Base-by-base conservation (phyloP, 2,888 invertebrate species). In the Drosophila nr. fundita region DNA sequence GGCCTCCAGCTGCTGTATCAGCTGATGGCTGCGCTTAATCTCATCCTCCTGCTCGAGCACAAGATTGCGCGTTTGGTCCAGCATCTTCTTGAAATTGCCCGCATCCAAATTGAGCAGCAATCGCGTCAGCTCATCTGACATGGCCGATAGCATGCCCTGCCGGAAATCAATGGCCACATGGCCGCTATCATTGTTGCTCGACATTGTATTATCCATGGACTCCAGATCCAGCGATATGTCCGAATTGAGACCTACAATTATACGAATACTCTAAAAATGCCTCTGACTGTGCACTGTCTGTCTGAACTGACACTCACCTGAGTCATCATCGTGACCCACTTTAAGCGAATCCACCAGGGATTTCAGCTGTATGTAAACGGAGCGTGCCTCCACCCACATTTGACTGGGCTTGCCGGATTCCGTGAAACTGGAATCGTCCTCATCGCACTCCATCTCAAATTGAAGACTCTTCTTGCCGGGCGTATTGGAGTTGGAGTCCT, bases 401-500 rank as follows among this genome's bases (percentile, higher is more conserved):
- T 96, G 94, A 91, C 94, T 91, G 79, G 93, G 79, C 90, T 92
- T 89, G 85, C 91, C 92, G 36, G 87, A 87, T 91, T 91, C 92
- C 15, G 94, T 93, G 55, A 91, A 92, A 60, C 93, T 94, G 11
- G 93, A 93, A 54, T 95, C 94, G n/a, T 95, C 95, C 71, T 96
- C 96, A 82, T 95, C 95, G 59, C 96, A 95, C 92, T 98, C 98
- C 96, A 98, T 97, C 94, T 98, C 98, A 79, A 97, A 97, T 91
- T 97, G 97, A 69, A 98, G 94, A 29, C 98, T 98, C 91, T 94
- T 91, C 91, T 94, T 89, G 82, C 94, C 91, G 81, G 91, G 86
- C 65, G 89, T 86, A 62, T 82, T 91, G 6, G 92, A 91, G 68
- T 91, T 92, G 27, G 89, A 82, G 66, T 92, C 92, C 91, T 91